phyloP scores from a whole-genome alignment of 1,140 invertebrate genomes.

The Drosophila aff. region DNA sequence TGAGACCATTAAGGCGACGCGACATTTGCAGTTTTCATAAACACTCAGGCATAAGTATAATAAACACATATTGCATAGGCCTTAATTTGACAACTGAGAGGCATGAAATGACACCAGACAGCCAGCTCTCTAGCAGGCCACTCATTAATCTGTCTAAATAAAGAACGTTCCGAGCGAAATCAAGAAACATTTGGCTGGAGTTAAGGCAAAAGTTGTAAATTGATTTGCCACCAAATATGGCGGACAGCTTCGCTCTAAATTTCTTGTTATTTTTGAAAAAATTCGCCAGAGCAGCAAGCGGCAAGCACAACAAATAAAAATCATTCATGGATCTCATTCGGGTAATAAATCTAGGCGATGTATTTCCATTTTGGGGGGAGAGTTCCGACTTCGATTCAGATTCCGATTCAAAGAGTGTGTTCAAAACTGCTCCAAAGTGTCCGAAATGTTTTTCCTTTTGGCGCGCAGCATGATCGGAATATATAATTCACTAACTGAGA shows the following conservation, averaged over 20 bases:
- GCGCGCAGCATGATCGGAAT: conserved; percentile 69
- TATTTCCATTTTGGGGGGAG: conserved; percentile 50
- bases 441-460: conserved; percentile 53
- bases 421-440: conserved; percentile 43
- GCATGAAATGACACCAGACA: conserved; percentile 69
- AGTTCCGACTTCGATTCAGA: conserved; percentile 15
- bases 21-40: conserved; percentile 50
- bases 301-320: conserved; percentile 27
- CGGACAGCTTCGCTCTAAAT: conserved; percentile 68
- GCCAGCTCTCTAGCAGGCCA: conserved; percentile 34
- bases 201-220: conserved; percentile 77
- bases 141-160: conserved; percentile 80
- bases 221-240: conserved; percentile 70
- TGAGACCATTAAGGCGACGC: conserved; percentile 44
- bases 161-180: conserved; percentile 60
- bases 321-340: conserved; percentile 49
- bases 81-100: conserved; percentile 81
- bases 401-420: background rate
- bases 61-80: conserved; percentile 50
- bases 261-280: conserved; percentile 51
- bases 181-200: conserved; percentile 34
- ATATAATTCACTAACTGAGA: conserved; percentile 69
- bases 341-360: conserved; percentile 46
- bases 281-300: conserved; percentile 24
- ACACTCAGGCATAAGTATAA: conserved; percentile 40